Base-by-base conservation (phyloP, 2,797 vertebrate species). In the Sebastes minor region DNA sequence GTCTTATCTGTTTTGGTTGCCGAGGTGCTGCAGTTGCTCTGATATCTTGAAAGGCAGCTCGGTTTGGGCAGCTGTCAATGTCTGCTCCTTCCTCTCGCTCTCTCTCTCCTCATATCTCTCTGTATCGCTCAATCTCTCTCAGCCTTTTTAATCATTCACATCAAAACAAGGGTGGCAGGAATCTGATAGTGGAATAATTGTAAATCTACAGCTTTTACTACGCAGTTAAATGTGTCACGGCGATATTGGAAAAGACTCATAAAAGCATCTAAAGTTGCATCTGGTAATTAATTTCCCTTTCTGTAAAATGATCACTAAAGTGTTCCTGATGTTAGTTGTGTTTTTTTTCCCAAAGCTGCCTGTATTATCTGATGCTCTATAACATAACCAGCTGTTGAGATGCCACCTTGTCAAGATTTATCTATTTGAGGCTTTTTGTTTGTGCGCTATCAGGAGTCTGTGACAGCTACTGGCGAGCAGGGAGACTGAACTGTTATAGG, bases 1-100 rank as follows among this genome's bases (percentile, higher is more conserved):
- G 78, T 85, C 88, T 93, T 92, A 93, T 92, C 92, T 79, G 75
- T 74, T 53, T 71, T 4, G 75, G 76, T 77, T 83, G 85, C 78
- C 9, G 76, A 81, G 74, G 82, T 68, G 86, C 84, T 72, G 89
- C 83, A n/a, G 77, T 87, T 80, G 82, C 90, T 88, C 86, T 77
- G 84, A 82, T 89, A 90, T 86, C 84, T 83, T 76, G 63, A 88
- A 85, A 89, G 80, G 81, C 80, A n/a, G 78, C 84, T 84, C 18
- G 52, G 69, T 82, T 30, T 82, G 63, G 83, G 81, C 83, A 80
- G 86, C 85, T 84, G 85, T 91, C 91, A 78, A 57, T 78, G 76
- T 68, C 74, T 4, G 33, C 77, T 63, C 63, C 73, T 72, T 71
- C 69, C 74, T 72, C 4, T 6, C 61, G 6, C 7, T 33, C 65